phyloP scores from a whole-genome alignment of 2,113 vertebrate genomes.

The Struthidea cinerea region DNA sequence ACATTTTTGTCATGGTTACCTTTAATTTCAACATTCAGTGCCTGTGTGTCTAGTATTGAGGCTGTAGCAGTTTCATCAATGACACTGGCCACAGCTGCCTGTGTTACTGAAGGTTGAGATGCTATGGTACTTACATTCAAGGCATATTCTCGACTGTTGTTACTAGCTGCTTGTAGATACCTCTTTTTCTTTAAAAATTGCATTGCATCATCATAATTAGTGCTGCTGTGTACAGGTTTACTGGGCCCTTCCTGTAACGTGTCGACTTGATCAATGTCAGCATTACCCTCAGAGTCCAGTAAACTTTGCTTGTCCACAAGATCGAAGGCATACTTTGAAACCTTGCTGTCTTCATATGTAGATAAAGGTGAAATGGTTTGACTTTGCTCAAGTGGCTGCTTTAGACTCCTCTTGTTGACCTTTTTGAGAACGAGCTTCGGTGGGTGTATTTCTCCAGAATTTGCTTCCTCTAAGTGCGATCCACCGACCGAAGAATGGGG shows the following conservation, averaged over 20 bases:
- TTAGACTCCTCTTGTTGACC: conserved; percentile 87
- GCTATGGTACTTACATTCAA: conserved; percentile 89
- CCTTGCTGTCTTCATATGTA: conserved; percentile 89
- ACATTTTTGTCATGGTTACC: conserved; percentile 90
- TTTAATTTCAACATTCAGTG: conserved; percentile 88
- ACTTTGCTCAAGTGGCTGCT: conserved; percentile 81
- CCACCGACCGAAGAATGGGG: conserved; percentile 81
- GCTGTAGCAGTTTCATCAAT: conserved; percentile 88
- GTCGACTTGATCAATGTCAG: conserved; percentile 88
- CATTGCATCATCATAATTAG: conserved; percentile 98
- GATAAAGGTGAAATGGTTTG: conserved; percentile 86
- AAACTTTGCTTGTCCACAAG: conserved; percentile 93
- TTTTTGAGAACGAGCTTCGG: conserved; percentile 94
- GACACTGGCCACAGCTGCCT: conserved; percentile 87
- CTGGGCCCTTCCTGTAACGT: conserved; percentile 85
- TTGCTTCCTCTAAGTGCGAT: conserved; percentile 77
- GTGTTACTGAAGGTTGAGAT: conserved; percentile 87
- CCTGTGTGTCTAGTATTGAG: conserved; percentile 88
- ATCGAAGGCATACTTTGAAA: conserved; percentile 91
- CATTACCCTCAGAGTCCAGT: conserved; percentile 84
- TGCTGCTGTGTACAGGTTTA: conserved; percentile 90
- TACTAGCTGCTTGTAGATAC: conserved; percentile 90
- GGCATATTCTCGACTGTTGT: conserved; percentile 86
- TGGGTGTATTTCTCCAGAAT: conserved; percentile 83
- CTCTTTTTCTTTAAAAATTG: conserved; percentile 98